Conservation (phyloP, 1,140 invertebrate genomes). For the Rhynchophorus ferrugineus region DNA sequence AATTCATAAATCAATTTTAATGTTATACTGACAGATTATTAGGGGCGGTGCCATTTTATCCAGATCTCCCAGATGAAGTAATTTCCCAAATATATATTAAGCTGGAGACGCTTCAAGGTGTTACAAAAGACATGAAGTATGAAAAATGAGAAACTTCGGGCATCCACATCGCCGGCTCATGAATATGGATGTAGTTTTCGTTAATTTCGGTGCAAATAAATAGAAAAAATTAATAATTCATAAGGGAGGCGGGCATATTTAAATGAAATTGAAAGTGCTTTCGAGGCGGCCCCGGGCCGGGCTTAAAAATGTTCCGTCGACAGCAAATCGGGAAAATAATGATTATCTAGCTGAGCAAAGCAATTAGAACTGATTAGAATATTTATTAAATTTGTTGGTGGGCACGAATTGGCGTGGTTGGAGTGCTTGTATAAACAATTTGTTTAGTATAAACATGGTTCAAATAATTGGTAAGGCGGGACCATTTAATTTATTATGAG, state of each 20-base stretch:
- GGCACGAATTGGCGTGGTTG: too few species aligned
- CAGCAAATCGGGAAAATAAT: neutral
- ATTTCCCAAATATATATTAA: neutral
- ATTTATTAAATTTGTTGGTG: neutral
- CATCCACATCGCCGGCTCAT: neutral
- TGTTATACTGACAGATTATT: too few species aligned
- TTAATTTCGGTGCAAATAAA: neutral
- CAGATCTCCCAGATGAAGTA: neutral
- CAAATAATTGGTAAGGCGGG: too few species aligned
- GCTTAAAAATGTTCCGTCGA: neutral
- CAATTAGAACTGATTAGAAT: neutral
- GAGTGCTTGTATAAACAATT: too few species aligned
- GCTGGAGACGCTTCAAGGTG: neutral
- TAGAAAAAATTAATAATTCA: neutral
- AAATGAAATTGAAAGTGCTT: neutral
- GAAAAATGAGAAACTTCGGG: neutral
- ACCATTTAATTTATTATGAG: too few species aligned
- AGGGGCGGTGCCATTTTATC: too few species aligned
- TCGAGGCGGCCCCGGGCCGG: neutral
- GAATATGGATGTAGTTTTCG: neutral
- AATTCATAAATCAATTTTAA: too few species aligned
- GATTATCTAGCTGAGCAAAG: neutral
- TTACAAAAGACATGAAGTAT: neutral
- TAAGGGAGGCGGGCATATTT: neutral
- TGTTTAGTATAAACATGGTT: too few species aligned